A percentile compares a stretch with the other conserved stretches of the same genome.
phyloP scores from a whole-genome alignment of 1,140 invertebrate genomes.

The Brachionus asplanchnoidis region DNA sequence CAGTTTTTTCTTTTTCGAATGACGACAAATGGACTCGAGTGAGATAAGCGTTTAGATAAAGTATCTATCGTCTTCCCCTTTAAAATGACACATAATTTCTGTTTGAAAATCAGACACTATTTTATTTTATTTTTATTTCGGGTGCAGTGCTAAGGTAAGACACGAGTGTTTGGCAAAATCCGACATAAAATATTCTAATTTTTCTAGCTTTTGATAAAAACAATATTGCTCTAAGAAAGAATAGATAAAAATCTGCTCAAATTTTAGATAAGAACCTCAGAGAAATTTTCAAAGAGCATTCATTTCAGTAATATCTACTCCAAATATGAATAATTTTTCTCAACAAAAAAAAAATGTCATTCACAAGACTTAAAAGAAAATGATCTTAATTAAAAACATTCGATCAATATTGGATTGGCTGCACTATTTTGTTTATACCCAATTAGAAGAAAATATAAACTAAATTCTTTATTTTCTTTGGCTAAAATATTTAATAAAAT shows the following conservation, averaged over 20 bases:
- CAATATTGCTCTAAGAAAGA: background rate
- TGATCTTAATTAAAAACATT: constrained; percentile 19
- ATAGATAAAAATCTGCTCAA: background rate
- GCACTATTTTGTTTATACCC: background rate
- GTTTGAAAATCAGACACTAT: background rate
- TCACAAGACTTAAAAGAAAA: background rate
- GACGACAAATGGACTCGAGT: background rate
- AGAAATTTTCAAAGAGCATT: constrained; percentile 1
- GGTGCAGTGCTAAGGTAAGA: background rate
- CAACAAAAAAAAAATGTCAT: constrained; percentile 4
- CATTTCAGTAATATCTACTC: background rate
- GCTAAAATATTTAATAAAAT: background rate
- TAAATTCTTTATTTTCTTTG: background rate
- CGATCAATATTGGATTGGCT: background rate
- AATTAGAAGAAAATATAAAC: background rate
- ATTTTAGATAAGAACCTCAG: background rate
- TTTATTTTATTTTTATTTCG: background rate
- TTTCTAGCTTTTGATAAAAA: background rate
- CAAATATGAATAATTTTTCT: background rate
- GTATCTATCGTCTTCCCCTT: background rate
- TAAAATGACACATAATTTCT: background rate
- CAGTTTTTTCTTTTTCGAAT: constrained; percentile 8
- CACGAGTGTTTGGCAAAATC: background rate
- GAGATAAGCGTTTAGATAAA: background rate
- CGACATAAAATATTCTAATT: constrained; percentile 23